A percentile compares a stretch with the other conserved stretches of the same genome.
Evolutionary conservation across 2,113 vertebrate species (phyloP).

Genomic region (Trematocara stigmaticum): DNA sequence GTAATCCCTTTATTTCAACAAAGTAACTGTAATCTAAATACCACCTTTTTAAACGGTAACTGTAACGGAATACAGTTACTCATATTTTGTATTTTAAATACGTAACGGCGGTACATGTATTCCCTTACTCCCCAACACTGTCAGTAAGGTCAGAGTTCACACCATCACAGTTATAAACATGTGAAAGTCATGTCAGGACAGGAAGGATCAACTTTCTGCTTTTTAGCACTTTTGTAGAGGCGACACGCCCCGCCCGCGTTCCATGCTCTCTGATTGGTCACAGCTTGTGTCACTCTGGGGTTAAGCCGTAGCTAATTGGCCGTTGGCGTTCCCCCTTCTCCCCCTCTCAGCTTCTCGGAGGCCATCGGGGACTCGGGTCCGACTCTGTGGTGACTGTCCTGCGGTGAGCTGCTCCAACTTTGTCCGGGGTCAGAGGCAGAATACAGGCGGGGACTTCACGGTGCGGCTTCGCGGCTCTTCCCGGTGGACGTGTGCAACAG

Average conservation of each 20-base stretch:
- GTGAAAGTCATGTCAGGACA: neutral
- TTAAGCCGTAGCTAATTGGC: conserved; percentile 50
- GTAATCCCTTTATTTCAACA: no score
- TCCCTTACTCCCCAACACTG: no score
- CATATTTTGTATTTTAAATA: no score
- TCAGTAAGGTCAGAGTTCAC: neutral
- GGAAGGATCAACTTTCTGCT: neutral
- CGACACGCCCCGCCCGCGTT: neutral
- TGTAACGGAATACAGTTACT: no score
- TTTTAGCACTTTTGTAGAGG: neutral
- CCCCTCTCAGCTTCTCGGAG: conserved; percentile 30
- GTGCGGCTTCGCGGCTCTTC: neutral
- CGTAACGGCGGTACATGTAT: neutral
- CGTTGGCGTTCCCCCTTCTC: neutral
- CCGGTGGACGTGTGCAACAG: neutral
- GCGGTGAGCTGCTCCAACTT: conserved; percentile 41
- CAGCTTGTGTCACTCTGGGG: conserved; percentile 10
- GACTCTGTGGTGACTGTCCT: conserved; percentile 27
- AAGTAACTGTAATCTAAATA: no score
- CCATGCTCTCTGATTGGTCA: conserved; percentile 33
- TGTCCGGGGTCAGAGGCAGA: neutral
- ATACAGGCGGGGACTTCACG: neutral
- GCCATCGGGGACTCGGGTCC: conserved; percentile 32
- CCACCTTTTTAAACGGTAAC: no score
- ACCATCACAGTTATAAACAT: neutral